A percentile compares a stretch with the other conserved stretches of the same genome.
phyloP scores from a whole-genome alignment of 2,888 invertebrate genomes.

The Fabriciana adippe region DNA sequence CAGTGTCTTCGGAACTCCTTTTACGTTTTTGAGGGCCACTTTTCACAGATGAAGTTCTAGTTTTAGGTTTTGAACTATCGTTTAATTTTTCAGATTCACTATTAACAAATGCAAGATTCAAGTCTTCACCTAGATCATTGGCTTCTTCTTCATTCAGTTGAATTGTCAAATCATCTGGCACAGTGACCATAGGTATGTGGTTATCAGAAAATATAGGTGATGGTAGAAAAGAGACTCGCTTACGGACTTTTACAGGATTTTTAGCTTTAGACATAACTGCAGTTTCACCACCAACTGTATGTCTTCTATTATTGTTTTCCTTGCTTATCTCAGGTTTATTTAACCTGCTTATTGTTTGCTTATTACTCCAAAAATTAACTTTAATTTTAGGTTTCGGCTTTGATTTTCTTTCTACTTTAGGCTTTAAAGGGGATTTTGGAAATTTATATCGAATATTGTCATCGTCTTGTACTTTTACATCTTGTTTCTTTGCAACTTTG shows the following conservation, averaged over 20 bases:
- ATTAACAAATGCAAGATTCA: conserved; percentile 63
- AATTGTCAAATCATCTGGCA: conserved; percentile 77
- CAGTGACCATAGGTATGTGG: conserved; percentile 76
- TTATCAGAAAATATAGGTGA: conserved; percentile 72
- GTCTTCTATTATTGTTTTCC: conserved; percentile 56
- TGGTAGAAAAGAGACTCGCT: conserved; percentile 73
- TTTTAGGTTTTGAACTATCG: conserved; percentile 53
- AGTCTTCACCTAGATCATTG: conserved; percentile 67
- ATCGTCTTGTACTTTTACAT: conserved; percentile 56
- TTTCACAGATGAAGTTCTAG: conserved; percentile 49
- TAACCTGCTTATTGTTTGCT: conserved; percentile 54
- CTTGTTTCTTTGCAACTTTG: conserved; percentile 47
- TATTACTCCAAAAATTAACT: conserved; percentile 77
- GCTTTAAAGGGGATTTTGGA: conserved; percentile 55
- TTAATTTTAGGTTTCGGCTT: conserved; percentile 72
- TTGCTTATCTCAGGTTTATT: conserved; percentile 52
- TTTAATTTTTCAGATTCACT: conserved; percentile 44
- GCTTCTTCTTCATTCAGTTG: conserved; percentile 77
- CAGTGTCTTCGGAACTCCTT: conserved; percentile 51
- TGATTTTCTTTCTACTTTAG: conserved; percentile 57
- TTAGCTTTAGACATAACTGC: conserved; percentile 53
- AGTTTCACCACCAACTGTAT: conserved; percentile 56
- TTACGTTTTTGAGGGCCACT: conserved; percentile 61
- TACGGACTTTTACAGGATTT: conserved; percentile 64
- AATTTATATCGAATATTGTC: conserved; percentile 68